phyloP scores from a whole-genome alignment of 2,888 invertebrate genomes.

The Barypeithes pellucidus region DNA sequence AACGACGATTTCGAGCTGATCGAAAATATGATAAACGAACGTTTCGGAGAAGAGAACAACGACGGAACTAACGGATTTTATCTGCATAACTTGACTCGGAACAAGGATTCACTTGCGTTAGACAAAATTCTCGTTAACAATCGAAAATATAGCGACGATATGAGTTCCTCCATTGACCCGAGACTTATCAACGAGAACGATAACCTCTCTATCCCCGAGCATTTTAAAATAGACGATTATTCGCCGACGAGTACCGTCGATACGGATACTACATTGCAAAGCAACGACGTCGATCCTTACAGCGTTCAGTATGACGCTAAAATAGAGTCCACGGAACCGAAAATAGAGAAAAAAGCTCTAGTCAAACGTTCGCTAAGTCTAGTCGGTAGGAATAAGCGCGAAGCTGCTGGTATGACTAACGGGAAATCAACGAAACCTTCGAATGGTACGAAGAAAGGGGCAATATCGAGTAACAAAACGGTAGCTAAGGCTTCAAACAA shows the following conservation, averaged over 20 bases:
- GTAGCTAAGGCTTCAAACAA: constrained; percentile 44
- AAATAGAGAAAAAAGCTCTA: constrained; percentile 51
- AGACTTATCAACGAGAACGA: constrained; percentile 81
- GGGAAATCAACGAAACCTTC: constrained; percentile 30
- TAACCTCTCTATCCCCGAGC: constrained; percentile 75
- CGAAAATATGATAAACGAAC: constrained; percentile 66
- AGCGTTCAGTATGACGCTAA: constrained; percentile 69
- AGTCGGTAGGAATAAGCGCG: constrained; percentile 51
- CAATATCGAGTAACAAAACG: constrained; percentile 24
- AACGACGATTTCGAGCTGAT: constrained; percentile 67
- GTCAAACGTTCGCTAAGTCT: constrained; percentile 55
- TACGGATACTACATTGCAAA: constrained; percentile 58
- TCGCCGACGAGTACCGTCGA: constrained; percentile 63
- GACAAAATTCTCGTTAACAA: constrained; percentile 56
- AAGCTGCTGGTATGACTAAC: constrained; percentile 28
- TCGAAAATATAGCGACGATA: constrained; percentile 65
- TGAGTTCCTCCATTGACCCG: constrained; percentile 73
- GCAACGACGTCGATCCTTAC: constrained; percentile 58
- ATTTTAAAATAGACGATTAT: constrained; percentile 60
- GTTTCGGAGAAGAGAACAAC: constrained; percentile 56
- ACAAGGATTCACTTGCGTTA: constrained; percentile 48
- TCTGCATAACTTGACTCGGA: constrained; percentile 50
- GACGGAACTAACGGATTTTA: constrained; percentile 48
- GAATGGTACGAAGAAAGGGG: constrained; percentile 26
- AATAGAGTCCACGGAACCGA: constrained; percentile 65